These are phyloP conservation scores for Erebia palarica DNA, from an alignment of 2,888 invertebrate genomes.

Conservation along the genomic window DNA sequence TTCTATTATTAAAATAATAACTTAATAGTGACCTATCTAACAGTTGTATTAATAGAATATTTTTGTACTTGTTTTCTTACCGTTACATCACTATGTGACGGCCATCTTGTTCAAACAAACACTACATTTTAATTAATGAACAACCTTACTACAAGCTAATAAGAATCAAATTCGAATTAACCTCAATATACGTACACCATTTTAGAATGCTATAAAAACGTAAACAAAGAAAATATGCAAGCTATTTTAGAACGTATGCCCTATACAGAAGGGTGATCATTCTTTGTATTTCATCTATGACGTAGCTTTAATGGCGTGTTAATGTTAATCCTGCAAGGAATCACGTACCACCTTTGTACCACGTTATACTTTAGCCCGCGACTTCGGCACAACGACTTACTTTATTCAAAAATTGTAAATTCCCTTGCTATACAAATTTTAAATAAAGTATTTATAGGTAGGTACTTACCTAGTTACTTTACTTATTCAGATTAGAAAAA, in stretches of 20 bases:
- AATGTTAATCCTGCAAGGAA: slow-evolving; percentile 45
- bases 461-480: too few species aligned
- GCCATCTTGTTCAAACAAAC: slow-evolving; percentile 29
- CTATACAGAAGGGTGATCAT: slow-evolving; percentile 16
- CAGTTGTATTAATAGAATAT: slow-evolving; percentile 24
- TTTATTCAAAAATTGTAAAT: too few species aligned
- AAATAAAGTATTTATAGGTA: too few species aligned
- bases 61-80: slow-evolving; percentile 25
- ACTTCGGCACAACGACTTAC: too few species aligned
- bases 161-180: slow-evolving; percentile 18
- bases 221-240: slow-evolving; percentile 37
- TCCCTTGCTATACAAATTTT: too few species aligned
- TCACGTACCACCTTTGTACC: slow-evolving; percentile 49
- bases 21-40: not conserved
- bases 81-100: slow-evolving; percentile 19
- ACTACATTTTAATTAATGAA: slow-evolving; percentile 11
- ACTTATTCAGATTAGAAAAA: too few species aligned
- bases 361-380: too few species aligned
- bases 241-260: slow-evolving; percentile 9
- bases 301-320: slow-evolving; percentile 38
- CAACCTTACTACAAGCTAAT: not conserved
- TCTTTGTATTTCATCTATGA: slow-evolving; percentile 24
- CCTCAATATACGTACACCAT: slow-evolving; percentile 29
- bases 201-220: slow-evolving; percentile 40
- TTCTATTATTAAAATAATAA: not conserved